A percentile compares a stretch with the other conserved stretches of the same genome.
phyloP scores from a whole-genome alignment of 2,113 vertebrate species.

The Nibea albiflora region DNA sequence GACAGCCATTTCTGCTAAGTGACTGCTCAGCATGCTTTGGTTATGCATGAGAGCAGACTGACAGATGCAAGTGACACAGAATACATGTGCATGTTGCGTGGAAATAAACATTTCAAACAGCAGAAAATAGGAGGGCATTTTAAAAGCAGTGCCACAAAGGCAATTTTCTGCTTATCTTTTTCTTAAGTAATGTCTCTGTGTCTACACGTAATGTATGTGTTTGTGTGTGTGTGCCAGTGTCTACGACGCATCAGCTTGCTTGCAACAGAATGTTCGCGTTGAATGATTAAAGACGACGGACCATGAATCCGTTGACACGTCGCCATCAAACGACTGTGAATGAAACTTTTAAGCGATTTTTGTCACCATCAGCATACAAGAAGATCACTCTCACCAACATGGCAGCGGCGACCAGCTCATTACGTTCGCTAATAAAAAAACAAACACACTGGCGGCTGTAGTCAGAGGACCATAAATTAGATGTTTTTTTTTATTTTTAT shows the following conservation, averaged over 20 bases:
- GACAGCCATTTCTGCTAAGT: slow-evolving; percentile 58
- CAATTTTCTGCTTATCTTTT: background rate
- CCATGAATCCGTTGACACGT: slow-evolving; percentile 12
- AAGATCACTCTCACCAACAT: background rate
- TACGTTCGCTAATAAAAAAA: slow-evolving; percentile 48
- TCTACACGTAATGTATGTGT: background rate
- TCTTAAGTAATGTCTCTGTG: background rate
- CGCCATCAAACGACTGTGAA: background rate
- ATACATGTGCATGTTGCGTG: slow-evolving; percentile 6
- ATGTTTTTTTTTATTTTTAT: slow-evolving; percentile 35
- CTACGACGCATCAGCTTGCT: background rate
- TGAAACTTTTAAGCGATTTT: slow-evolving; percentile 12
- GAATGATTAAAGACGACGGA: background rate
- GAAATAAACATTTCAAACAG: slow-evolving; percentile 22
- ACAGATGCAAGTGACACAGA: slow-evolving; percentile 39
- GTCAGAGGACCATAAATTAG: slow-evolving; percentile 40
- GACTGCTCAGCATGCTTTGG: slow-evolving; percentile 56
- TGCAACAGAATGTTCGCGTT: background rate
- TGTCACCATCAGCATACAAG: background rate
- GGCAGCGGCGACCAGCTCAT: background rate
- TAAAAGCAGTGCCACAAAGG: background rate
- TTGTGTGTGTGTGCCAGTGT: background rate
- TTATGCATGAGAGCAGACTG: slow-evolving; percentile 32
- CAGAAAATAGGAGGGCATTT: slow-evolving; percentile 6
- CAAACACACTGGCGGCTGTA: slow-evolving; percentile 41